A percentile compares a stretch with the other conserved stretches of the same genome.
Evolutionary conservation across 2,797 vertebrate species (phyloP).

Genomic region (Helicolenus hilgendorfi): DNA sequence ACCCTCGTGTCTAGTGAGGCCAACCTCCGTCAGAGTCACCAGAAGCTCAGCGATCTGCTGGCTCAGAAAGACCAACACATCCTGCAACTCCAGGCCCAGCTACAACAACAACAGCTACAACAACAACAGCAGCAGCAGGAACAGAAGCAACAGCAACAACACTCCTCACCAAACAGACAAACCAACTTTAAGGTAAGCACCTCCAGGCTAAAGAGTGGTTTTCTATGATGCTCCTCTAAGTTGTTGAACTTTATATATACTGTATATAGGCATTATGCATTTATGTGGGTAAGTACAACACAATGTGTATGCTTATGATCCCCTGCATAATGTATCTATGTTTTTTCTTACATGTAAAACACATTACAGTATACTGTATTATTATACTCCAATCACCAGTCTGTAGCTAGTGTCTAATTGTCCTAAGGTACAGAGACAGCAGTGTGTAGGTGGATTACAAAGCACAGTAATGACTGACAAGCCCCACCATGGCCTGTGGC

Average conservation of each 20-base stretch:
- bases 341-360: conserved; percentile 15
- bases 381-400: conserved; percentile 11
- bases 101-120: conserved; percentile 83
- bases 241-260: conserved; percentile 18
- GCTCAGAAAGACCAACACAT: conserved; percentile 91
- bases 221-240: conserved; percentile 2
- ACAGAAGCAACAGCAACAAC: conserved; percentile 74
- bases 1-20: conserved; percentile 91
- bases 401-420: conserved; percentile 29
- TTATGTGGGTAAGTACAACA: conserved; percentile 28
- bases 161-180: conserved; percentile 76
- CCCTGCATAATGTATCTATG: not conserved
- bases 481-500: conserved; percentile 56
- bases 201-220: not conserved
- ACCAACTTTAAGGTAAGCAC: conserved; percentile 89
- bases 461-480: conserved; percentile 51
- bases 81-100: conserved; percentile 90
- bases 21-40: conserved; percentile 90
- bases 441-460: conserved; percentile 57
- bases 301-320: conserved; percentile 8
- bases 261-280: conserved; percentile 16
- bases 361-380: conserved; percentile 10
- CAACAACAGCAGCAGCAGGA: conserved; percentile 67
- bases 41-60: conserved; percentile 90
- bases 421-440: conserved; percentile 13